Percentiles rank a stretch among this genome's conserved stretches.
Conservation (phyloP, 2,113 vertebrate species). For the Donacobius atricapilla region DNA sequence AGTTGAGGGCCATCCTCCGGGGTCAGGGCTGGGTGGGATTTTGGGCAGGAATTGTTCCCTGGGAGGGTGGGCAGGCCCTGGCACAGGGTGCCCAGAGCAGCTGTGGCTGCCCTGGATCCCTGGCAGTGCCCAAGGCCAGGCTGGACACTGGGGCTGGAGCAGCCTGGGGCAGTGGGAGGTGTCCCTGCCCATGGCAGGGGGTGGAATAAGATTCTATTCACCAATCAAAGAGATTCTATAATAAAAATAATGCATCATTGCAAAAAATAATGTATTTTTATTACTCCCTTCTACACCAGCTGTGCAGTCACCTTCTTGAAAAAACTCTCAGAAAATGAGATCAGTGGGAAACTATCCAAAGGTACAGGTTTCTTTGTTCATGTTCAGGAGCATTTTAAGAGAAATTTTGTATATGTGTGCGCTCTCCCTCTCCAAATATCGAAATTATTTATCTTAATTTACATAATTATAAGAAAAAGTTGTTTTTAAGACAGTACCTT, state of each 20-base stretch:
- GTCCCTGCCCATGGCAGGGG: fast-evolving
- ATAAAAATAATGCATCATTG: not conserved
- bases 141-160: not conserved
- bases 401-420: not conserved
- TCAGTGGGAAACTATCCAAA: not conserved
- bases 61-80: not conserved
- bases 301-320: not conserved
- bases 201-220: not conserved
- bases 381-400: not conserved
- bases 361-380: not conserved
- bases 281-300: fast-evolving
- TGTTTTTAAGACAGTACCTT: not conserved
- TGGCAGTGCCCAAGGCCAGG: not conserved
- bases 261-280: not conserved
- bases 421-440: too few species aligned
- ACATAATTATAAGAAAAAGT: not conserved
- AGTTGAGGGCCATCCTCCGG: not conserved
- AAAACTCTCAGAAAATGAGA: not conserved
- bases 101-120: not conserved
- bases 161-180: not conserved
- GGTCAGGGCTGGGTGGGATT: not conserved
- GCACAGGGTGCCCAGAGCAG: not conserved
- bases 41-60: not conserved
- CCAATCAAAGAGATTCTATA: not conserved
- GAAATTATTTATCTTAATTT: not conserved